A percentile compares a stretch with the other conserved stretches of the same genome.
These are phyloP conservation scores for Telenomus remus DNA, from an alignment of 1,140 invertebrate species.

Conservation along the genomic window DNA sequence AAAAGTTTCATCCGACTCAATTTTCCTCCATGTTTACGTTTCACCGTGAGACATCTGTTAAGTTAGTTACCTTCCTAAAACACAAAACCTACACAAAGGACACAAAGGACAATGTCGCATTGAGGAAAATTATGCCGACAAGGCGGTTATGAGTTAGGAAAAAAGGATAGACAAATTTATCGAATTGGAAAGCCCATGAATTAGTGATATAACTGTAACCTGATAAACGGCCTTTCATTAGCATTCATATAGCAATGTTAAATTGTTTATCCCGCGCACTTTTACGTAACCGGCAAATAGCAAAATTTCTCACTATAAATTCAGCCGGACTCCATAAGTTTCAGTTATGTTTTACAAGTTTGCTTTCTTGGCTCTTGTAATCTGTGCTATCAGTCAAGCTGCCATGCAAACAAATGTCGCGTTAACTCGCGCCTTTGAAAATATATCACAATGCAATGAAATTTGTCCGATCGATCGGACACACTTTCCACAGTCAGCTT, in stretches of 20 bases:
- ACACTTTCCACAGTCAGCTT: too few relatives aligned
- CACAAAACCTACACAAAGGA: too few relatives aligned
- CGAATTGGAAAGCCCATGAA: slow-evolving; percentile 14
- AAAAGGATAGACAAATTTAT: slow-evolving; percentile 21
- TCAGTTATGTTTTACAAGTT: slow-evolving; percentile 38
- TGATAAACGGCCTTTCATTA: slow-evolving; percentile 42
- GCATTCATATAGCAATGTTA: slow-evolving; percentile 27
- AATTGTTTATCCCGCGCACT: slow-evolving; percentile 39
- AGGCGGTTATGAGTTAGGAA: slow-evolving; percentile 1
- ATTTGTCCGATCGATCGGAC: too few relatives aligned
- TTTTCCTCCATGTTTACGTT: too few relatives aligned
- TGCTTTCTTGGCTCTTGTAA: slow-evolving; percentile 43
- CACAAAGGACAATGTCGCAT: background rate
- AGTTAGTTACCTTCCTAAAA: too few relatives aligned
- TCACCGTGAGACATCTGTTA: too few relatives aligned
- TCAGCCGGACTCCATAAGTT: slow-evolving; percentile 38
- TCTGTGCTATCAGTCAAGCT: slow-evolving; percentile 41
- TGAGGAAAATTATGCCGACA: slow-evolving; percentile 4
- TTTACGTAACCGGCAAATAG: slow-evolving; percentile 33
- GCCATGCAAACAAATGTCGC: slow-evolving; percentile 32
- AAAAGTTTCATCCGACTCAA: too few relatives aligned
- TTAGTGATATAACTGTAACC: slow-evolving; percentile 16
- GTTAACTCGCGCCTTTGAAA: slow-evolving; percentile 9
- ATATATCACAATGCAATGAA: too few relatives aligned
- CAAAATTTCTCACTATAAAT: slow-evolving; percentile 50